These are phyloP conservation scores for Eciton burchellii DNA, from an alignment of 1,140 invertebrate genomes.

Conservation along the genomic window DNA sequence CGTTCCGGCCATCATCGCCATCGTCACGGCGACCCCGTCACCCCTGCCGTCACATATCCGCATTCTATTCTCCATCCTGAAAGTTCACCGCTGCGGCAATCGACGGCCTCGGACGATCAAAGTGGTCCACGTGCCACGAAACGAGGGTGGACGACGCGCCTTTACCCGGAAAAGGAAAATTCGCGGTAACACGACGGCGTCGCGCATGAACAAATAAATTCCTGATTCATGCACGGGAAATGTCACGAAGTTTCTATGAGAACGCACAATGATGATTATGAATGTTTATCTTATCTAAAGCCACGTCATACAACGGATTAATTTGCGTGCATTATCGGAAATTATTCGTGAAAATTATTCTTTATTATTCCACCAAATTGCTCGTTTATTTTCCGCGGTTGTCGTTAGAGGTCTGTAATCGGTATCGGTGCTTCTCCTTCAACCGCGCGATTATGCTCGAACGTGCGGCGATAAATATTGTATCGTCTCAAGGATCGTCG, in stretches of 20 bases:
- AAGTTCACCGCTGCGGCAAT: slow-evolving; percentile 31
- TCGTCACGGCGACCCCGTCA: neutral
- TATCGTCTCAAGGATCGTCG: neutral
- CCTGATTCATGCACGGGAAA: neutral
- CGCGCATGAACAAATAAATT: slow-evolving; percentile 7
- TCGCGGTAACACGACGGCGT: slow-evolving; percentile 43
- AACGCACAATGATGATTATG: neutral
- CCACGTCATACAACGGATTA: too few species aligned
- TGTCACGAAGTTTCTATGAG: neutral
- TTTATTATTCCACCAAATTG: too few species aligned
- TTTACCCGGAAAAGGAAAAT: slow-evolving; percentile 53
- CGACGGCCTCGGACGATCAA: slow-evolving; percentile 64
- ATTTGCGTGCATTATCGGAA: too few species aligned
- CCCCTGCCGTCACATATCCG: neutral
- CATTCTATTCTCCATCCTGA: neutral
- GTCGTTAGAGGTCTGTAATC: neutral
- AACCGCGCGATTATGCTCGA: neutral
- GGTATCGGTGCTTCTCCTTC: neutral
- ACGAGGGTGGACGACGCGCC: slow-evolving; percentile 62
- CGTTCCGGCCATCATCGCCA: slow-evolving; percentile 42
- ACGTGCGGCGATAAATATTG: slow-evolving; percentile 16
- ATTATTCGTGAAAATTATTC: neutral
- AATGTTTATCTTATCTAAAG: too few species aligned
- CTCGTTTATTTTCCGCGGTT: neutral
- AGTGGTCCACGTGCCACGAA: slow-evolving; percentile 63